Conservation (phyloP, 1,140 invertebrate species). For the Pogonognathellus flavescens region DNA sequence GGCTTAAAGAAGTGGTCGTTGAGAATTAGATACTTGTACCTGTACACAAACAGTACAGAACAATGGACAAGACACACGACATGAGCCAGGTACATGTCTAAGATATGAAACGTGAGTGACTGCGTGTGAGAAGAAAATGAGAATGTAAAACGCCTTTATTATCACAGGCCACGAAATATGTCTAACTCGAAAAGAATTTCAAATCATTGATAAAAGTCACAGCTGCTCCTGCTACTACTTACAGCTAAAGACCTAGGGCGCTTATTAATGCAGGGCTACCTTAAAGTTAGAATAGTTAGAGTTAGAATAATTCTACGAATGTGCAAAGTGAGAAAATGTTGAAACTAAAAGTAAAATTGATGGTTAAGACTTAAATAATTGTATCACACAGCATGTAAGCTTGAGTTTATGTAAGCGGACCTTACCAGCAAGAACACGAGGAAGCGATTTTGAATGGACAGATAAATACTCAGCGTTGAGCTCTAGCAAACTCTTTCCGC, state of each 20-base stretch:
- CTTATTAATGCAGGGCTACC: background rate
- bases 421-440: constrained; percentile 45
- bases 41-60: background rate
- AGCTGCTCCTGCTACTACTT: constrained; percentile 2
- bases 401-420: background rate
- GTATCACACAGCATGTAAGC: background rate
- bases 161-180: constrained; percentile 34
- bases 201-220: constrained; percentile 7
- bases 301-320: background rate
- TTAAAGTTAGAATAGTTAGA: background rate
- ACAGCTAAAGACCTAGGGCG: background rate
- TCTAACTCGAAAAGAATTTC: constrained; percentile 15
- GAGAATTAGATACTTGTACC: background rate
- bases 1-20: background rate
- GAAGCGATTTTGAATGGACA: constrained; percentile 35
- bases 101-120: constrained; percentile 29
- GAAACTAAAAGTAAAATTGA: constrained; percentile 12
- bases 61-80: constrained; percentile 40
- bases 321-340: constrained; percentile 28
- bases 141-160: constrained; percentile 22
- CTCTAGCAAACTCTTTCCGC: constrained; percentile 29
- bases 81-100: background rate
- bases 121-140: constrained; percentile 28
- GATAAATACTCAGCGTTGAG: constrained; percentile 34
- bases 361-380: background rate